A percentile compares a stretch with the other conserved stretches of the same genome.
These are phyloP conservation scores for Mellilla xanthometata DNA, from an alignment of 2,888 invertebrate genomes.

Conservation along the genomic window DNA sequence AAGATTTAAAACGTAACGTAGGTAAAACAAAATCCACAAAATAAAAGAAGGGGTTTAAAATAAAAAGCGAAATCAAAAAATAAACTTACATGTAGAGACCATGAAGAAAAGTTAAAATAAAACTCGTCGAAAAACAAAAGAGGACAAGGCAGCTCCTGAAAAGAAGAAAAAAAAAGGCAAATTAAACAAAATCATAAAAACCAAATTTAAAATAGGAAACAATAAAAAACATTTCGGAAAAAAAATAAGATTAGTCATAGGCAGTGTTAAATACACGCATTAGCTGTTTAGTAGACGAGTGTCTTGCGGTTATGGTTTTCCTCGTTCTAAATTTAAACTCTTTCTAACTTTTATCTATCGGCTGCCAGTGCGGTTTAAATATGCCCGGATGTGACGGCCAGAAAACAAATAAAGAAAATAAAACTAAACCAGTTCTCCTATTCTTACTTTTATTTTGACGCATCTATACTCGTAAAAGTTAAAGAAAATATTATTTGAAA, in stretches of 20 bases:
- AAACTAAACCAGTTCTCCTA: not conserved
- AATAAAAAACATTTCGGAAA: no score
- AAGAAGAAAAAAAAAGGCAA: slow-evolving; percentile 56
- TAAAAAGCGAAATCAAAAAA: slow-evolving; percentile 55
- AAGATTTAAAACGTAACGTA: no score
- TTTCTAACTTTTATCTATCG: slow-evolving; percentile 51
- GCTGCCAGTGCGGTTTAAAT: slow-evolving; percentile 33
- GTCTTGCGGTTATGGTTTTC: slow-evolving; percentile 44
- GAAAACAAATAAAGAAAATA: slow-evolving; percentile 14
- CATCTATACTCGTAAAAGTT: no score
- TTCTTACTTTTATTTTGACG: no score
- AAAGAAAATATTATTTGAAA: no score
- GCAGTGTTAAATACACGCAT: not conserved
- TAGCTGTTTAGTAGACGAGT: slow-evolving; percentile 13
- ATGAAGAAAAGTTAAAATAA: slow-evolving; percentile 69
- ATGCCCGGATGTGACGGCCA: slow-evolving; percentile 22
- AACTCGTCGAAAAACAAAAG: slow-evolving; percentile 56
- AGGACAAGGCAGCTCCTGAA: slow-evolving; percentile 58
- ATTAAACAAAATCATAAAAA: slow-evolving; percentile 45
- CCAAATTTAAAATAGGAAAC: not conserved
- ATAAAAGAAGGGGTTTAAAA: slow-evolving; percentile 17
- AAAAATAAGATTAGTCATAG: no score
- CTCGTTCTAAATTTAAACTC: slow-evolving; percentile 64
- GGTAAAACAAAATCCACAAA: no score
- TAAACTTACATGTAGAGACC: slow-evolving; percentile 83